These are phyloP conservation scores for Meliscaeva auricollis DNA, from an alignment of 2,888 invertebrate genomes.

Conservation along the genomic window DNA sequence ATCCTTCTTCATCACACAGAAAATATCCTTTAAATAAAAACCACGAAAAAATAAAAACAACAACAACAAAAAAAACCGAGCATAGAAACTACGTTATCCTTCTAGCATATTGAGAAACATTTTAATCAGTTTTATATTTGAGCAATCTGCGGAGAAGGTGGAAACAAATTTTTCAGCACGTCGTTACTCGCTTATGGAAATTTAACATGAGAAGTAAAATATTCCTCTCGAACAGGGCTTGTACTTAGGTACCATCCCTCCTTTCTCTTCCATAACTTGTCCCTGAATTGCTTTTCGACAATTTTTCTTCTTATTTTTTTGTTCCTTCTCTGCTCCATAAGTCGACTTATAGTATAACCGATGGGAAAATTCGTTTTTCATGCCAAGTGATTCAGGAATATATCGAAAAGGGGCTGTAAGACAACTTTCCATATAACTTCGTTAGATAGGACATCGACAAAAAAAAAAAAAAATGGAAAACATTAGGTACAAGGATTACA, in stretches of 20 bases:
- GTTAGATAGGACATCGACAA: constrained; percentile 23
- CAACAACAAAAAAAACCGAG: neutral
- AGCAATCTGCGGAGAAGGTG: constrained; percentile 7
- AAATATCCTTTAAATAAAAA: neutral
- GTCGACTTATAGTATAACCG: neutral
- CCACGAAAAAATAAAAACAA: constrained; percentile 1
- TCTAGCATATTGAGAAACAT: constrained; percentile 21
- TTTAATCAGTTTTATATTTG: constrained; percentile 22
- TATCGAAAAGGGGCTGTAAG: constrained; percentile 33
- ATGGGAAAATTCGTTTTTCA: constrained; percentile 48
- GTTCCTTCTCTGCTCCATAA: neutral
- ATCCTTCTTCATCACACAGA: neutral
- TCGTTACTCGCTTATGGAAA: constrained; percentile 70
- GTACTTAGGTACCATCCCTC: neutral
- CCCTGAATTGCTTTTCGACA: constrained; percentile 34
- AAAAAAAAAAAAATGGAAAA: constrained; percentile 5
- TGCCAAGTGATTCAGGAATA: constrained; percentile 41
- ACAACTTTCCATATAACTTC: constrained; percentile 27
- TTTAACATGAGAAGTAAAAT: constrained; percentile 51
- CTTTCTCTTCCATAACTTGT: constrained; percentile 39
- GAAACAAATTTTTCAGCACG: constrained; percentile 52
- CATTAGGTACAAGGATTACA: constrained; percentile 39
- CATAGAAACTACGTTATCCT: constrained; percentile 13
- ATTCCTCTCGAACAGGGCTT: constrained; percentile 31
- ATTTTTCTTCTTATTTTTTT: constrained; percentile 14